Conservation (phyloP, 2,888 invertebrate genomes). For the Craniophora ligustri region DNA sequence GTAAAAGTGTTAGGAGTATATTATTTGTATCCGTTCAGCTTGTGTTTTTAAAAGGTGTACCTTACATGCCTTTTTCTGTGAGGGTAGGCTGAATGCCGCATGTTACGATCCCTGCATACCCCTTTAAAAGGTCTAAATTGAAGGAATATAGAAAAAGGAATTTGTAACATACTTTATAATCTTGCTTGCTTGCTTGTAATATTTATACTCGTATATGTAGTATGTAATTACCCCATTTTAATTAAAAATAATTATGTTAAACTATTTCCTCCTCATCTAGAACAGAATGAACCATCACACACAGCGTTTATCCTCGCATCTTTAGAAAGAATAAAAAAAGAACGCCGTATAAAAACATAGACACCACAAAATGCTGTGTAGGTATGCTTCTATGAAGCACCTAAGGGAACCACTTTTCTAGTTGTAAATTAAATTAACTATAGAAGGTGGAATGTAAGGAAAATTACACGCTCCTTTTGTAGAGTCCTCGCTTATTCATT, state of each 20-base stretch:
- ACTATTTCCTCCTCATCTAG: not conserved
- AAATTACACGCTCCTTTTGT: slow-evolving; percentile 49
- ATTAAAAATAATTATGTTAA: not conserved
- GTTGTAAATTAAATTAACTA: slow-evolving; percentile 54
- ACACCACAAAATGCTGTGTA: not conserved
- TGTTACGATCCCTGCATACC: too few relatives aligned
- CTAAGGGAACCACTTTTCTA: slow-evolving; percentile 16
- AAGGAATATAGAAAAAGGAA: too few relatives aligned
- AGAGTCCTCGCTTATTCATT: slow-evolving; percentile 44
- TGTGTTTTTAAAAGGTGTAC: too few relatives aligned
- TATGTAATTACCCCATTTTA: too few relatives aligned
- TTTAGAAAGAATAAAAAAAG: not conserved
- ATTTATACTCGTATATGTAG: too few relatives aligned
- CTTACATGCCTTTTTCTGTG: too few relatives aligned
- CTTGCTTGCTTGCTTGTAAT: too few relatives aligned
- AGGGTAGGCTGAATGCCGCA: too few relatives aligned
- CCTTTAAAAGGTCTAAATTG: too few relatives aligned
- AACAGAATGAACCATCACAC: not conserved
- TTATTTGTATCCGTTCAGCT: too few relatives aligned
- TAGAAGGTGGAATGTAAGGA: slow-evolving; percentile 43
- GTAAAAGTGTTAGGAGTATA: too few relatives aligned
- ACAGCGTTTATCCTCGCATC: not conserved
- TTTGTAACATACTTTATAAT: too few relatives aligned
- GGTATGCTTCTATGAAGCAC: not conserved
- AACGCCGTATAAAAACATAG: not conserved